These are phyloP conservation scores for Larimichthys polyactis DNA, from an alignment of 2,113 vertebrate species.

Conservation along the genomic window DNA sequence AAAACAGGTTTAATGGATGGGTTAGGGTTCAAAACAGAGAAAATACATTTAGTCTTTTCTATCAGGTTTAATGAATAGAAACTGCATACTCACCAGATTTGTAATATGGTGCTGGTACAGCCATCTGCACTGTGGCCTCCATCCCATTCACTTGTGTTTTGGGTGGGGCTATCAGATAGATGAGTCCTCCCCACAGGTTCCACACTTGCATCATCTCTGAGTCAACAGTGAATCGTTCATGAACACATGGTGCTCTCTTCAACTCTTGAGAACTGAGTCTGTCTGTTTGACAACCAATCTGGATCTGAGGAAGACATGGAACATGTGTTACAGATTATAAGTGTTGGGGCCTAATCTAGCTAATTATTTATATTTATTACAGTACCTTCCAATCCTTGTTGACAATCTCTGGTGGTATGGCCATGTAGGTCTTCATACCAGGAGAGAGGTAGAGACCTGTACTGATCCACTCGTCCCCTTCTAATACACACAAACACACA, in stretches of 20 bases:
- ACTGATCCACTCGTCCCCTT: slow-evolving; percentile 81
- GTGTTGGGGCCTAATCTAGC: too few species aligned
- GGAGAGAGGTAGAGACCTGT: slow-evolving; percentile 85
- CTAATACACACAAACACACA: slow-evolving; percentile 69
- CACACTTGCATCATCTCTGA: slow-evolving; percentile 73
- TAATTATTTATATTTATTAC: too few species aligned
- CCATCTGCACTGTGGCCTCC: slow-evolving; percentile 73
- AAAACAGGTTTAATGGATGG: neutral
- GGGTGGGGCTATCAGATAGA: slow-evolving; percentile 80
- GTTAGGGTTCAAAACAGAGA: too few species aligned
- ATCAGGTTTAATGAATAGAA: too few species aligned
- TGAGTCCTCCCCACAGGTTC: slow-evolving; percentile 83
- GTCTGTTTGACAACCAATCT: slow-evolving; percentile 85
- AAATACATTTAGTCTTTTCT: too few species aligned
- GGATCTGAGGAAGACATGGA: slow-evolving; percentile 70
- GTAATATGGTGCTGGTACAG: slow-evolving; percentile 81
- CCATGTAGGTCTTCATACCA: slow-evolving; percentile 79
- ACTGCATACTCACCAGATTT: slow-evolving; percentile 56
- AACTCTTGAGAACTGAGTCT: slow-evolving; percentile 58
- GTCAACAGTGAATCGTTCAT: slow-evolving; percentile 66
- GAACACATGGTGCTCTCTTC: slow-evolving; percentile 74
- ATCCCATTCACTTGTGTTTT: slow-evolving; percentile 60
- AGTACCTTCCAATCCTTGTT: slow-evolving; percentile 80
- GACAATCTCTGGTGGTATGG: slow-evolving; percentile 74
- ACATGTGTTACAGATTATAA: neutral